Base-by-base conservation (phyloP, 2,113 vertebrate species). In the Aix galericulata region DNA sequence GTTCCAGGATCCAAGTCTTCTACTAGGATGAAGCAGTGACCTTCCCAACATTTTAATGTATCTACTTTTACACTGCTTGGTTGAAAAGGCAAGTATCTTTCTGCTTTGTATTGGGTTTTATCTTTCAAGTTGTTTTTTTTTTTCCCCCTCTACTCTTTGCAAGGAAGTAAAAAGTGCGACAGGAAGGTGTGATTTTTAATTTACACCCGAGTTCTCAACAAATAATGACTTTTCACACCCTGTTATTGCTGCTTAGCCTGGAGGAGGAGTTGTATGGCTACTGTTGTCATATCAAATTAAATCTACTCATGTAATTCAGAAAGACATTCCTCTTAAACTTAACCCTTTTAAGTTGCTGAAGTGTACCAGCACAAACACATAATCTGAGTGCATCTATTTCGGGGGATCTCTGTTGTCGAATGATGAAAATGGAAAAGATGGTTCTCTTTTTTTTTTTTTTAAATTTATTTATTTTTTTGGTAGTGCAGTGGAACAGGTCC, bases 191-290 rank as follows among this genome's bases (percentile, higher is more conserved):
- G 98, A 98, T 98, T 98, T 98, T 98, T 98, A 98, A 98, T 98
- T 98, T 98, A 97, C 97, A 98, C 96, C 95, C 93, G 72, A 95
- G 88, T 95, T 96, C 96, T 97, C 38, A 89, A 56, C 96, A 98
- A 98, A 97, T 98, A 98, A 98, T 98, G 97, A 98, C 97, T 98
- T 98, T 98, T 98, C 97, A 98, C 97, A 97, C 97, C 93, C 94
- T 62, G 89, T 86, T 97, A 76, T 78, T 88, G 88, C 95, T 96
- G 94, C 94, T 95, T 97, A 96, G 96, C 96, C 95, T 96, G 81
- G 73, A 59, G 97, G 96, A 97, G 96, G 96, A 94, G 95, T 78
- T 96, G 76, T 85, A 90, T 89, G 96, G 96, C 97, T 95, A 97
- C 97, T 97, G 97, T 97, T 98, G 97, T 96, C 71, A 12, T 86